Base-by-base conservation (phyloP, 2,888 invertebrate genomes). In the Sturmia bella region DNA sequence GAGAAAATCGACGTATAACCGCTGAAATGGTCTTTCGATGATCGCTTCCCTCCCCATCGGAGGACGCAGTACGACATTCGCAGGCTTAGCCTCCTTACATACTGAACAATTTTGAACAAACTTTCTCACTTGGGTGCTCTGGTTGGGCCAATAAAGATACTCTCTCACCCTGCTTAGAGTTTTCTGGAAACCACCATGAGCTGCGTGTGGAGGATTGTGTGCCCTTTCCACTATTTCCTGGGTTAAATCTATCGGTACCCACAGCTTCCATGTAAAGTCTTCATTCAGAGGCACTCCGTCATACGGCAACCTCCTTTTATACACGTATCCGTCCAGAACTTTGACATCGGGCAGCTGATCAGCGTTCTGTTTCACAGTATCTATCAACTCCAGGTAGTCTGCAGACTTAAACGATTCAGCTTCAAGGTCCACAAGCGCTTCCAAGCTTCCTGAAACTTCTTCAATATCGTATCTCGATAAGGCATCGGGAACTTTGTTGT, bases 101-200 rank as follows among this genome's bases (percentile, higher is more conserved):
- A 19, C 13, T 1, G 21, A 39, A 43, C 41, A 59, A 41, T 59
- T 21, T n/a, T 2, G 2, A 0, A 54, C 39, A 4, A 57, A 57
- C 4, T 57, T 37, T 6, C 17, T 57, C 0, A 57, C 37, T 57
- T 57, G 57, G 1, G 19, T 24, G 2, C 17, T 57, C 57, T 37
- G 37, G 15, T 39, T 9, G 2, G 59, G 59, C 41, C 43, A 59
- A n/a, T 24, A 59, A 21, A 59, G 41, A 43, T 59, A 43, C 39
- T 59, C 24, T 3, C 21, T 21, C 1, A 43, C 0, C 2, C 41
- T 13, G 6, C 0, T 13, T 0, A 59, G 19, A 4, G 59, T 59
- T 24, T 59, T 59, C 11, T 19, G 13, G 6, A 63, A 27, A 9
- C 45, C 63, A 0, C 32, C 32, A 17, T 63, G 63, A 1, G 19